Evolutionary conservation across 2,113 vertebrate genomes (phyloP).

Genomic region (Cochlearius cochlearius): DNA sequence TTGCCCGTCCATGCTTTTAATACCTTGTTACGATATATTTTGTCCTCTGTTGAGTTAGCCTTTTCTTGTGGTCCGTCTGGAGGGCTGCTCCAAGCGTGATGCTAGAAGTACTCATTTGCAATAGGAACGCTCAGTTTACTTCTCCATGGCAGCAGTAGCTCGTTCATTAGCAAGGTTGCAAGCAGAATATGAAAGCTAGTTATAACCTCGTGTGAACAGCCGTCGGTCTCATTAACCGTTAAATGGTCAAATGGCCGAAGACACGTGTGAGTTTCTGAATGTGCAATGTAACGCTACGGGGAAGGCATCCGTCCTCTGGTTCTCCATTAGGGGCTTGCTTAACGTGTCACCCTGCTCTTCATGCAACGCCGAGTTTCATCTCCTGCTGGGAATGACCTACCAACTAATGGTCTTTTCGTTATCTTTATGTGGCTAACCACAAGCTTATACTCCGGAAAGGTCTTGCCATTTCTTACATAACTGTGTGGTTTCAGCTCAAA

Average conservation of each 20-base stretch:
- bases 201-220: not conserved
- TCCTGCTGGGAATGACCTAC: not conserved
- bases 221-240: not conserved
- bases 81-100: not conserved
- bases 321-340: not conserved
- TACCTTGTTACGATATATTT: not conserved
- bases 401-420: not conserved
- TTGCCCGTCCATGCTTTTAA: not conserved
- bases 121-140: not conserved
- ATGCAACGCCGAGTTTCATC: not conserved
- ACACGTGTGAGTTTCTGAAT: not conserved
- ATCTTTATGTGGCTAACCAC: not conserved
- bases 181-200: not conserved
- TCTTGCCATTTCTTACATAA: not conserved
- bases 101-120: not conserved
- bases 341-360: not conserved
- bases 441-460: not conserved
- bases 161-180: not conserved
- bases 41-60: not conserved
- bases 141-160: not conserved
- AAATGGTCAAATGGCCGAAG: not conserved
- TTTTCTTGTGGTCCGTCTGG: not conserved
- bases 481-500: not conserved
- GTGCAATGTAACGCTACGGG: rapidly evolving
- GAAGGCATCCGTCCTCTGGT: not conserved